Conservation (phyloP, 2,113 vertebrate species). For the Ivindomyrus marchei region DNA sequence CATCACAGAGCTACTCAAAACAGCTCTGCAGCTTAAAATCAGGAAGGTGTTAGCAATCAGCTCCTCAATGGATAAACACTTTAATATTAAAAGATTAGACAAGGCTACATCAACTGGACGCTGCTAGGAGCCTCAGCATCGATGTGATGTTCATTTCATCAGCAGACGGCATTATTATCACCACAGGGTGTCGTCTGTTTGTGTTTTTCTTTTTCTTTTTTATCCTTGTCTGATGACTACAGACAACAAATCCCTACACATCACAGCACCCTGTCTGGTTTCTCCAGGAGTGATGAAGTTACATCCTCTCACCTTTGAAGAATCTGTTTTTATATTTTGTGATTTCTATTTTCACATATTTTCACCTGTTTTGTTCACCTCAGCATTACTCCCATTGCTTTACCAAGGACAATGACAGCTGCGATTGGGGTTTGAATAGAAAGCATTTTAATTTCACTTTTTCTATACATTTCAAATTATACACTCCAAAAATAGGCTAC, state of each 20-base stretch:
- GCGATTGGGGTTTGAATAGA: background rate
- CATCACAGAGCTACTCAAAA: background rate
- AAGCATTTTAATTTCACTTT: background rate
- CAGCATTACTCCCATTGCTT: background rate
- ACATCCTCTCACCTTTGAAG: background rate
- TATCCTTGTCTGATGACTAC: background rate
- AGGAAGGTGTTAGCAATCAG: background rate
- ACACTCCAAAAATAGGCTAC: background rate
- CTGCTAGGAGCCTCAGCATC: background rate
- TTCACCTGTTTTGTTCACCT: background rate
- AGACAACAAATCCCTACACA: background rate
- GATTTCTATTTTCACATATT: background rate
- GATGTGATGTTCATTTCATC: background rate
- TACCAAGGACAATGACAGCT: background rate
- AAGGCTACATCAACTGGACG: background rate
- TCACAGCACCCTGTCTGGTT: background rate
- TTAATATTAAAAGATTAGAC: background rate
- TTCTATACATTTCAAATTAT: background rate
- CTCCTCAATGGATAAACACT: background rate
- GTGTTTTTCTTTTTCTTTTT: background rate
- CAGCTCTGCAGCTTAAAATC: background rate
- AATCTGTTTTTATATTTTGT: background rate
- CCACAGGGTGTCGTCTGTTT: background rate
- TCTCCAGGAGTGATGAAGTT: background rate
- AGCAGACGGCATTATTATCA: background rate